These are phyloP conservation scores for Mimas tiliae DNA, from an alignment of 2,888 invertebrate genomes.

Conservation along the genomic window DNA sequence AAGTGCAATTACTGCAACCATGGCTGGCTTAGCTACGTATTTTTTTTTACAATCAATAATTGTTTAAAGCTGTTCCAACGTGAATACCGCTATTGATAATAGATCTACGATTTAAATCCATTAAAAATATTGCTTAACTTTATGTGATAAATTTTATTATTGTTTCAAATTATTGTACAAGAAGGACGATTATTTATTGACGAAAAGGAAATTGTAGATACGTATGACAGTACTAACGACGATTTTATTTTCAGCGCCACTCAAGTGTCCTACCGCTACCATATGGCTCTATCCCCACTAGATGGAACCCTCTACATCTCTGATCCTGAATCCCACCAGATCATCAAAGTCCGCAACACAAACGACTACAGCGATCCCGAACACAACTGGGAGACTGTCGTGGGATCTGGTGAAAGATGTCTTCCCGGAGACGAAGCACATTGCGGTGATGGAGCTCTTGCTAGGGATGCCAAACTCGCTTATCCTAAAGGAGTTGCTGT, in stretches of 20 bases:
- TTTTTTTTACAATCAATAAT: too few species aligned
- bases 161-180: too few species aligned
- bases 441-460: conserved; percentile 97
- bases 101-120: too few species aligned
- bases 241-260: conserved; percentile 87
- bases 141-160: too few species aligned
- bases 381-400: conserved; percentile 97
- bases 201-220: background rate
- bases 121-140: too few species aligned
- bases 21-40: too few species aligned
- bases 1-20: too few species aligned
- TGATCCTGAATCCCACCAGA: conserved; percentile 97
- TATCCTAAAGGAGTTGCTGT: conserved; percentile 99
- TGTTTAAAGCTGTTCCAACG: too few species aligned
- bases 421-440: conserved; percentile 96
- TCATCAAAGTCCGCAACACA: conserved; percentile 93
- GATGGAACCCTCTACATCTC: conserved; percentile 98
- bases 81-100: too few species aligned
- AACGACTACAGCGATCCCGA: conserved; percentile 94
- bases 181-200: too few species aligned
- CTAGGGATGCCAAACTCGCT: conserved; percentile 96
- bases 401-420: conserved; percentile 97
- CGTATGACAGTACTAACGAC: background rate
- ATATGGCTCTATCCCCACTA: conserved; percentile 97
- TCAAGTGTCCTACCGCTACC: conserved; percentile 97